Evolutionary conservation across 1,140 invertebrate species (phyloP).

Genomic region (Lepidurus arcticus): DNA sequence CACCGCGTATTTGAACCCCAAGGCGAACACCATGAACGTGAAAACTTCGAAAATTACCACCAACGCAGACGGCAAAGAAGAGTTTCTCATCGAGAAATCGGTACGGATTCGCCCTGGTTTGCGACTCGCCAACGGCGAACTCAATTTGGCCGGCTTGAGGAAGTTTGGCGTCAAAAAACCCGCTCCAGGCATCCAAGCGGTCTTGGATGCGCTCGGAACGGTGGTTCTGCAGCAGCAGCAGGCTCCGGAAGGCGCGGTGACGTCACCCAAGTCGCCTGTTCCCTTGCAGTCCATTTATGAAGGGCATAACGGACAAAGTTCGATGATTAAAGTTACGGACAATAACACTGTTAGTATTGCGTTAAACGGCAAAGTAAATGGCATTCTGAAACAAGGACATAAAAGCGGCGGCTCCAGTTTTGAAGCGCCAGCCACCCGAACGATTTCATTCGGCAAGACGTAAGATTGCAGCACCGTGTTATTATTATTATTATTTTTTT

Average conservation of each 20-base stretch:
- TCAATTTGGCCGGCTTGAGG: constrained; percentile 12
- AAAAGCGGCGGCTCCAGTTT: neutral
- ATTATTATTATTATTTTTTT: constrained; percentile 22
- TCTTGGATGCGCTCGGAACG: constrained; percentile 5
- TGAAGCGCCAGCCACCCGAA: neutral
- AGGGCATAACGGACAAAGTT: neutral
- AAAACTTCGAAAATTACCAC: constrained; percentile 15
- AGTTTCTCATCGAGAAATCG: constrained; percentile 2
- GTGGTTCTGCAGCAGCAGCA: neutral
- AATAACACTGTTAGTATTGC: constrained; percentile 3
- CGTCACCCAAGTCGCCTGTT: neutral
- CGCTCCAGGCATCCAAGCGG: constrained; percentile 23
- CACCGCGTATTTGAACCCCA: neutral
- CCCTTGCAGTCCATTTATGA: neutral
- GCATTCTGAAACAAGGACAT: constrained; percentile 22
- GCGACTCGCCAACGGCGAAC: neutral
- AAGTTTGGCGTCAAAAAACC: constrained; percentile 23
- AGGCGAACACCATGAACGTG: constrained; percentile 4
- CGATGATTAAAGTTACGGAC: neutral
- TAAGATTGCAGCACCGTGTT: constrained; percentile 20
- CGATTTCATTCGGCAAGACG: constrained; percentile 25
- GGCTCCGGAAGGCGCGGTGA: neutral
- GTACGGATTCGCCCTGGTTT: neutral
- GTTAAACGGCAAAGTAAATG: neutral
- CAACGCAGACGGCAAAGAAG: constrained; percentile 14